Conservation (phyloP, 2,888 invertebrate species). For the Blastobasis lacticolella region DNA sequence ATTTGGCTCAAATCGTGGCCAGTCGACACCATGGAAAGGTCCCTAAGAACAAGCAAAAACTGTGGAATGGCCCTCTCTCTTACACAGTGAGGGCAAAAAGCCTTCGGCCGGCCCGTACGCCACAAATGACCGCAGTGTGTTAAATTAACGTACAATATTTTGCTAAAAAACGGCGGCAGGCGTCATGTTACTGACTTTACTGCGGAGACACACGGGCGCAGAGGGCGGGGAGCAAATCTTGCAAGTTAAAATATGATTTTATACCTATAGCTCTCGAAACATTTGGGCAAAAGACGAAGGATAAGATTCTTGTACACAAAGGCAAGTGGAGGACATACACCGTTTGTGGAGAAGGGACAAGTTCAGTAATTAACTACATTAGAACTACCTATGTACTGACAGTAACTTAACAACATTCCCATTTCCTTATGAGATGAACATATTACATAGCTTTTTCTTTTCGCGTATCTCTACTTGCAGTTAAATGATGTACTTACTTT, state of each 20-base stretch:
- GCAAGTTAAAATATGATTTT: background rate
- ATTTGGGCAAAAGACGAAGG: background rate
- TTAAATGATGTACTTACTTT: constrained; percentile 1
- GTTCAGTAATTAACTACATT: background rate
- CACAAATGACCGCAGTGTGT: constrained; percentile 62
- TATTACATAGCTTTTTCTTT: no score
- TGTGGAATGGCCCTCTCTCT: constrained; percentile 25
- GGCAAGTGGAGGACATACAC: background rate
- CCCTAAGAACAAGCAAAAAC: constrained; percentile 27
- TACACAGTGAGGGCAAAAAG: constrained; percentile 34
- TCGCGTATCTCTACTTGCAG: no score
- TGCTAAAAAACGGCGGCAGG: constrained; percentile 66
- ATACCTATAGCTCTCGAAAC: background rate
- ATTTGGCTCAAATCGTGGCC: constrained; percentile 40
- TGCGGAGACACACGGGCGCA: constrained; percentile 34
- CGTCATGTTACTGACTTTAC: constrained; percentile 65
- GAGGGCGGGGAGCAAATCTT: constrained; percentile 15
- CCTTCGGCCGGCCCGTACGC: constrained; percentile 25
- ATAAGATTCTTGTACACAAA: background rate
- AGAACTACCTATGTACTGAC: no score
- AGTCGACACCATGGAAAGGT: constrained; percentile 27
- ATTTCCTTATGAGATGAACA: no score
- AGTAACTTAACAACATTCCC: no score
- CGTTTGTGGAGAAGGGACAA: background rate
- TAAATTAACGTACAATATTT: constrained; percentile 74